These are phyloP conservation scores for Anas bahamensis DNA, from an alignment of 2,797 vertebrate genomes.

Conservation along the genomic window DNA sequence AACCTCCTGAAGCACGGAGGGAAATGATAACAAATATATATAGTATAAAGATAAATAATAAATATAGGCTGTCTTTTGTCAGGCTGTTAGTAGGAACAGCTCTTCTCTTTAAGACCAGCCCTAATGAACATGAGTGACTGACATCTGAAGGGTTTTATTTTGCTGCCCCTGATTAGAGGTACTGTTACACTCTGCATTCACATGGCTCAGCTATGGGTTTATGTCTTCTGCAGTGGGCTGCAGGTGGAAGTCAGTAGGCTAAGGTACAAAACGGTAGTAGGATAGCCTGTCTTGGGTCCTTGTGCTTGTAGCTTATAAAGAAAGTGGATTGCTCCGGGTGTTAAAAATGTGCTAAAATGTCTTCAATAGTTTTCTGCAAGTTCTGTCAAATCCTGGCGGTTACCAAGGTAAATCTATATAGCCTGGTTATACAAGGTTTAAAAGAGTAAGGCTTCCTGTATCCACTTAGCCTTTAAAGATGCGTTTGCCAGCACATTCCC, in stretches of 20 bases:
- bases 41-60: neutral
- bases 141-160: neutral
- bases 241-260: neutral
- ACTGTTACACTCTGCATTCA: neutral
- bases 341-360: neutral
- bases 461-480: neutral
- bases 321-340: neutral
- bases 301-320: neutral
- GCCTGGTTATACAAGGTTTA: neutral
- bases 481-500: neutral
- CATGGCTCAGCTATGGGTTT: rapidly evolving
- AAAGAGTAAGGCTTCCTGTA: neutral
- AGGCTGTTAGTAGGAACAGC: neutral
- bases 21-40: neutral
- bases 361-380: neutral
- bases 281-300: neutral
- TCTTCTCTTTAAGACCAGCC: neutral
- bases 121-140: neutral
- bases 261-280: rapidly evolving
- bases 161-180: neutral
- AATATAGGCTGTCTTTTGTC: neutral
- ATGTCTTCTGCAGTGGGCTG: neutral
- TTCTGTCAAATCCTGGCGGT: neutral
- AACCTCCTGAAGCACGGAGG: neutral
- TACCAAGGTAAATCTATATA: neutral